A percentile compares a stretch with the other conserved stretches of the same genome.
Conservation (phyloP, 2,113 vertebrate species). For the Spea multiplicata region DNA sequence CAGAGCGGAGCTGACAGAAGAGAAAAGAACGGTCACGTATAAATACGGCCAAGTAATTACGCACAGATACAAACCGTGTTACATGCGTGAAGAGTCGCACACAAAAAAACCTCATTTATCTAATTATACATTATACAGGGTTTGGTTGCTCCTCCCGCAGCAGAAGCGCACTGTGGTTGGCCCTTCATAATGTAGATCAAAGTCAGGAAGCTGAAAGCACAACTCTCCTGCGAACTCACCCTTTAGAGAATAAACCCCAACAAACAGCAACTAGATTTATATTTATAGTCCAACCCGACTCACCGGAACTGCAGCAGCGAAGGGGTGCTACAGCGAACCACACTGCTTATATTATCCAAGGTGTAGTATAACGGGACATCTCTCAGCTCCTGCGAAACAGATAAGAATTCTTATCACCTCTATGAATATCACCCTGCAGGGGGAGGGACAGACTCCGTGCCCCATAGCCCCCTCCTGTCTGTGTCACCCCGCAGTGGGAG, state of each 20-base stretch:
- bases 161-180: too few relatives aligned
- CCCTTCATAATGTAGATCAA: not conserved
- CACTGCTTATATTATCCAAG: constrained; percentile 74
- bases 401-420: not conserved
- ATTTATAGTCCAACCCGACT: not conserved
- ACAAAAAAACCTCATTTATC: too few relatives aligned
- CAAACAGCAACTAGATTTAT: too few relatives aligned
- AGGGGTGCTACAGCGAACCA: constrained; percentile 69
- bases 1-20: constrained; percentile 76
- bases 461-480: not conserved
- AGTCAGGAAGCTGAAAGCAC: not conserved
- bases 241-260: too few relatives aligned
- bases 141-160: too few relatives aligned
- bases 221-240: too few relatives aligned
- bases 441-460: not conserved
- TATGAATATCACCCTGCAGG: not conserved
- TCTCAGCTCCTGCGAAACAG: constrained; percentile 69
- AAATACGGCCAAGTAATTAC: too few relatives aligned
- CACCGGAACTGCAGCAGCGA: constrained; percentile 80
- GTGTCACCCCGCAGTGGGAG: not conserved
- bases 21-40: not conserved
- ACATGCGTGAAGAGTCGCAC: too few relatives aligned
- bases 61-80: too few relatives aligned
- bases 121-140: too few relatives aligned
- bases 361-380: constrained; percentile 82